Base-by-base conservation (phyloP, 2,888 invertebrate species). In the Elmis aenea region DNA sequence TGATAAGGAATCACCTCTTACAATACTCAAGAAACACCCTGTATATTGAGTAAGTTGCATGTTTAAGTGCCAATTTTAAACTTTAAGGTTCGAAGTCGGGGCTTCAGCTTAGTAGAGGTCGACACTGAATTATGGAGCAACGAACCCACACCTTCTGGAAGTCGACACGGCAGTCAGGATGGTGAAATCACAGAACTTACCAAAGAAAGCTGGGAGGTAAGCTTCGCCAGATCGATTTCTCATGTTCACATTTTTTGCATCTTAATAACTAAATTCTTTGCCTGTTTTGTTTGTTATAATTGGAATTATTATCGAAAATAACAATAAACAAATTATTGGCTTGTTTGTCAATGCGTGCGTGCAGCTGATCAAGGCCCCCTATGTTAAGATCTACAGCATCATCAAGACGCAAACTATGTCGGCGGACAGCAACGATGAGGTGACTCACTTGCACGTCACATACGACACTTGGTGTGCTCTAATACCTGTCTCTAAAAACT, bases 321-420 rank as follows among this genome's bases (percentile, higher is more conserved):
- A 10, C 13, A 12, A 21, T 34, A 20, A 18, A 26, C 18, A 13
- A 26, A 37, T 38, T 16, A 33, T 28, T 36, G 21, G 8, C 32
- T 38, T 33, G 24, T 38, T 38, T 38, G 14, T 33, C 38, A 11
- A 33, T n/a, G n/a, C n/a, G n/a, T 46, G 48, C 51, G 58, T 69
- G 73, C 78, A 92, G 91, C 85, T 90, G 76, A 84, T 92, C 83
- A 92, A 91, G 86, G 90, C 91, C 73, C 91, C 91, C 68, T 91
- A 90, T 78, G 87, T 86, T 77, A 91, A 91, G 83, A 85, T 91
- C 80, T 90, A 90, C 84, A 88, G 83, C 77, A 88, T 91, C 76
- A 85, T 91, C 81, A 90, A 89, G 86, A 90, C 87, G 74, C 85
- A 87, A 75, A 85, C 81, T 68, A 76, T 81, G 73, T 82, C 81